These are phyloP conservation scores for Alcis repandata DNA, from an alignment of 2,888 invertebrate genomes.

Conservation along the genomic window DNA sequence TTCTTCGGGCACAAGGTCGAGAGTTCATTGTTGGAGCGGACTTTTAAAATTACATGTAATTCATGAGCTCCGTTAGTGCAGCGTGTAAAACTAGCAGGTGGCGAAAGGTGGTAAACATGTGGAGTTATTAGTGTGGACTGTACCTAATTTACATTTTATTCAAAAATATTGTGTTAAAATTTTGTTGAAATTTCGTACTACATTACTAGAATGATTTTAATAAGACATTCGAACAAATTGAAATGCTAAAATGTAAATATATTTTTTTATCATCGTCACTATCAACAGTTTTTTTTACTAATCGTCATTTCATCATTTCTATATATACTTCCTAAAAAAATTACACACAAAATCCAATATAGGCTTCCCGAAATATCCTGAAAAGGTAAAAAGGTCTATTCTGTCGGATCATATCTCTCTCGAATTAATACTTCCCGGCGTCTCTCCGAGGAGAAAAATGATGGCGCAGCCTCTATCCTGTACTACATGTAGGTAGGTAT, in stretches of 20 bases:
- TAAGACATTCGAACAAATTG: too few species aligned
- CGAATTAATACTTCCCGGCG: conserved; percentile 54
- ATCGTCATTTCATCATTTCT: neutral
- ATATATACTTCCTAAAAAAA: neutral
- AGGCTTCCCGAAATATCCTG: conserved; percentile 20
- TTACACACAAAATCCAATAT: conserved; percentile 16
- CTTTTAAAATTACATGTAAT: conserved; percentile 41
- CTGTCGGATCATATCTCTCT: conserved; percentile 49
- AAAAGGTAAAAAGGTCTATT: conserved; percentile 36
- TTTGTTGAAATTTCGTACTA: conserved; percentile 1
- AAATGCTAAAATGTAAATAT: too few species aligned
- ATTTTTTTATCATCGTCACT: too few species aligned
- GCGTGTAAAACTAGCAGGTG: conserved; percentile 40
- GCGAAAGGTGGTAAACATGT: conserved; percentile 36
- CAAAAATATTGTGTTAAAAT: conserved; percentile 1
- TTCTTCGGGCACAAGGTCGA: conserved; percentile 22
- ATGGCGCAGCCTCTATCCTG: neutral
- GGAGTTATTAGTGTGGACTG: conserved; percentile 43
- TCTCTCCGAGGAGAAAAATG: conserved; percentile 44
- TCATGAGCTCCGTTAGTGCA: conserved; percentile 35
- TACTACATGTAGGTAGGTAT: neutral
- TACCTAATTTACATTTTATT: conserved; percentile 38
- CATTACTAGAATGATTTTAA: too few species aligned
- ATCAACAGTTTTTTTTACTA: too few species aligned
- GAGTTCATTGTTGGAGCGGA: conserved; percentile 15